Evolutionary conservation across 2,888 invertebrate species (phyloP).

Genomic region (Athalia circularis): DNA sequence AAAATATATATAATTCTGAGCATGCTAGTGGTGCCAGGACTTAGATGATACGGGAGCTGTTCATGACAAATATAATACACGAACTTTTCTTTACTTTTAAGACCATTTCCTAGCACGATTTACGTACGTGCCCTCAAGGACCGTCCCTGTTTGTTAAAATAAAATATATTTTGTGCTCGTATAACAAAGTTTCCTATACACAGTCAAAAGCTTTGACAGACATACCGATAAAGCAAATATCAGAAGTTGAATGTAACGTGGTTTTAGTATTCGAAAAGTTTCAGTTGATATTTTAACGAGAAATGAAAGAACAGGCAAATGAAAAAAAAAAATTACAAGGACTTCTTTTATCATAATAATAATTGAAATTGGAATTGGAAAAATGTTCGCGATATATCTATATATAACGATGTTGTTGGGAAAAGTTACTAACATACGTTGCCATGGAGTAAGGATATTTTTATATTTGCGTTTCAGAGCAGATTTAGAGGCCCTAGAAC

Average conservation of each 20-base stretch:
- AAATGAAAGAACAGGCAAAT: not conserved
- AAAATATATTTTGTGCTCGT: conserved; percentile 37
- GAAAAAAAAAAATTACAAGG: conserved; percentile 20
- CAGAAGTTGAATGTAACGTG: conserved; percentile 27
- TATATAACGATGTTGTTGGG: conserved; percentile 40
- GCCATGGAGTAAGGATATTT: conserved; percentile 55
- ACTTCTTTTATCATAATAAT: conserved; percentile 30
- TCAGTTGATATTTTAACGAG: not conserved
- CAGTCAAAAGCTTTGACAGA: conserved; percentile 12
- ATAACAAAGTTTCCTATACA: conserved; percentile 14
- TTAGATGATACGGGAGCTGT: conserved; percentile 43
- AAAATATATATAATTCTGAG: conserved; percentile 46
- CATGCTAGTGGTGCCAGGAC: conserved; percentile 57
- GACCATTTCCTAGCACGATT: not conserved
- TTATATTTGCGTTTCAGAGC: conserved; percentile 64
- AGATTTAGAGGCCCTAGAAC: conserved; percentile 53
- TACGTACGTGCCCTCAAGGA: conserved; percentile 30
- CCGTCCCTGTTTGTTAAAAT: conserved; percentile 20
- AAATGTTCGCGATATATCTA: conserved; percentile 24
- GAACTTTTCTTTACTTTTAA: conserved; percentile 53
- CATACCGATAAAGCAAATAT: conserved; percentile 13
- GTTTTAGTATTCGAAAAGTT: conserved; percentile 23
- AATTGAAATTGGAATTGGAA: conserved; percentile 10
- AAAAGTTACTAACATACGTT: conserved; percentile 35
- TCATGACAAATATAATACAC: conserved; percentile 49